A percentile compares a stretch with the other conserved stretches of the same genome.
Conservation (phyloP, 2,113 vertebrate species). For the Aleadryas rufinucha region DNA sequence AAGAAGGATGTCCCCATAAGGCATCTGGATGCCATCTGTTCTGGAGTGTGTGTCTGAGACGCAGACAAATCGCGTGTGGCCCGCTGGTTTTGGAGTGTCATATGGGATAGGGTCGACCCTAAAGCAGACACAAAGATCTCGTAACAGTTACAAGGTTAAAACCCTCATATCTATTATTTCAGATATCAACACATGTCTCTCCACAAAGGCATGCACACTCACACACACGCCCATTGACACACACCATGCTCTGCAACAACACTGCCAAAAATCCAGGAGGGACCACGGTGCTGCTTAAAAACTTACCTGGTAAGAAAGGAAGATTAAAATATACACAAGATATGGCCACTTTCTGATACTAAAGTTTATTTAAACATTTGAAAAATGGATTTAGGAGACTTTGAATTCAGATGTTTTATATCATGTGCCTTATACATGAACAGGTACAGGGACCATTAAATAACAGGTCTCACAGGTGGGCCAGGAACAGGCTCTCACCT, state of each 20-base stretch:
- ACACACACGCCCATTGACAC: neutral
- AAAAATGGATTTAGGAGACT: neutral
- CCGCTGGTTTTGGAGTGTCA: slow-evolving; percentile 94
- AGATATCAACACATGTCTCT: neutral
- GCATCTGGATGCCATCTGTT: slow-evolving; percentile 99
- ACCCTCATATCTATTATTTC: slow-evolving; percentile 35
- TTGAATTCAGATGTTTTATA: neutral
- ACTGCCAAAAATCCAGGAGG: neutral
- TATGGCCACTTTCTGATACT: neutral
- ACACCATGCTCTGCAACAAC: neutral
- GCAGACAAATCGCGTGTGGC: slow-evolving; percentile 98
- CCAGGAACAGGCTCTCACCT: neutral
- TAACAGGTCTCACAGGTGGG: neutral
- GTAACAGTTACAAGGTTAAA: slow-evolving; percentile 69
- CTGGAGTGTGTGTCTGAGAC: slow-evolving; percentile 98
- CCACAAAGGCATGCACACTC: fast-evolving
- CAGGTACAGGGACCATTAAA: neutral
- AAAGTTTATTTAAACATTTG: neutral
- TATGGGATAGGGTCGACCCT: slow-evolving; percentile 98
- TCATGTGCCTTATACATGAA: neutral
- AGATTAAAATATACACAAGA: neutral
- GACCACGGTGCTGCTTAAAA: neutral
- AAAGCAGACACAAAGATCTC: slow-evolving; percentile 79
- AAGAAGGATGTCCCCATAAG: slow-evolving; percentile 96
- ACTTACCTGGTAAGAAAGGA: slow-evolving; percentile 43